Evolutionary conservation across 2,797 vertebrate genomes (phyloP), one percentile per base, ranked within the genome.

Genomic region (Brachyrhaphis roseni): DNA sequence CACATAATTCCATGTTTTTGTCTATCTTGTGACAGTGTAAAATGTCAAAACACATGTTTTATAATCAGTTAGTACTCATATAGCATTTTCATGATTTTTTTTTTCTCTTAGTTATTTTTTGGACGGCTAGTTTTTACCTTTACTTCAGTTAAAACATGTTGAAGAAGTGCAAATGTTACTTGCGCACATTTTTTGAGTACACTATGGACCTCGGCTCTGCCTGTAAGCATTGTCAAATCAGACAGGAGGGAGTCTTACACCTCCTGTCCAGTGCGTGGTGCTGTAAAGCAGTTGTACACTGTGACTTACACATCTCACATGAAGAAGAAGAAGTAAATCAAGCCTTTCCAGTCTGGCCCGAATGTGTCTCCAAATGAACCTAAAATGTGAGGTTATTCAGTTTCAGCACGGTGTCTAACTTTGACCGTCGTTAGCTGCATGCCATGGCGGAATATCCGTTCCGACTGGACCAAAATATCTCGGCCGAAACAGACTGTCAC

Each of bases 321-420:
- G 76, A 81, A 84, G 76, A 82, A 82, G 88, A 83, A 83, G 45
- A 81, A 86, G 88, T 75, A 64, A 74, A 85, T 7, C 36, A 75
- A 72, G 26, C 39, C 45, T 41, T 70, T 75, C 73, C 71, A 81
- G 76, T 80, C 64, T 81, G 85, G 78, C 84, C 75, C 1, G 43
- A 87, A 74, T 83, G 84, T 88, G 53, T 77, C 88, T 91, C 78
- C 45, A 87, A 92, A 88, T 75, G 78, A 86, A 81, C 75, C 51
- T 79, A 71, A 89, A 86, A 83, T 83, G 71, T 75, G 81, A 78
- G 70, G 62, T 62, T 66, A 51, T 78, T 28, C 7, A 36, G 31
- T 28, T 79, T 59, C 70, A 13, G 75, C 62, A 8, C 64, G 5
- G 10, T 66, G 43, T 66, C 12, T 8, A 0, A 18, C 10, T 79